phyloP scores from a whole-genome alignment of 2,888 invertebrate species.

The Torymus auratus region DNA sequence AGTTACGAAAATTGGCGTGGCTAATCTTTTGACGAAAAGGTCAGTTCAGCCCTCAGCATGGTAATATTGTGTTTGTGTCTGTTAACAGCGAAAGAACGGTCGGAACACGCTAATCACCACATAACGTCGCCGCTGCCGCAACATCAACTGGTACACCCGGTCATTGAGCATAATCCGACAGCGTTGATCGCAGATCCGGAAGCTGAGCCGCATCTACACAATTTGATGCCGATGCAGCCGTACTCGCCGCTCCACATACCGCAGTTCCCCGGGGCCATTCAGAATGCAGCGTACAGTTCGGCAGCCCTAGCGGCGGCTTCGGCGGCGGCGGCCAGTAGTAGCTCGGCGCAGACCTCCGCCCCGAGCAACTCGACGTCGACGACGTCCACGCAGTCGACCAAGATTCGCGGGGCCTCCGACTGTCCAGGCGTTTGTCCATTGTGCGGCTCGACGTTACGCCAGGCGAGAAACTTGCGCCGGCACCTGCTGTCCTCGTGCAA shows the following conservation, averaged over 20 bases:
- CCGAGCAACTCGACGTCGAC: constrained; percentile 56
- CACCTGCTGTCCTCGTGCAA: constrained; percentile 78
- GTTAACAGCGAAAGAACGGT: constrained; percentile 70
- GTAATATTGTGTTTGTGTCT: constrained; percentile 75
- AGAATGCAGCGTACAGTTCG: constrained; percentile 62
- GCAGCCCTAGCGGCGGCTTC: constrained; percentile 31
- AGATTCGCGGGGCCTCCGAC: constrained; percentile 80
- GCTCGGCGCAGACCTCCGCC: constrained; percentile 57
- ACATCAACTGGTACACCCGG: constrained; percentile 56
- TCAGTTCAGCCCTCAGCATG: constrained; percentile 74
- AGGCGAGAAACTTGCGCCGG: constrained; percentile 80
- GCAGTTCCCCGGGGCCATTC: constrained; percentile 71
- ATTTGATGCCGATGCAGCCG: constrained; percentile 73
- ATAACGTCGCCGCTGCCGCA: constrained; percentile 59
- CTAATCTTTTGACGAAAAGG: constrained; percentile 60
- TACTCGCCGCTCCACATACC: constrained; percentile 74
- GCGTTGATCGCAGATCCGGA: constrained; percentile 56
- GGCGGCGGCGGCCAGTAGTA: constrained; percentile 16
- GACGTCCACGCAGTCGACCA: constrained; percentile 62
- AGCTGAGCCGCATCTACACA: constrained; percentile 68
- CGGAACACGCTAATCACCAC: constrained; percentile 70
- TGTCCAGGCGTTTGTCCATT: constrained; percentile 81
- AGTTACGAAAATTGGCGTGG: constrained; percentile 53
- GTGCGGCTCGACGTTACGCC: constrained; percentile 80
- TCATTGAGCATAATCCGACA: constrained; percentile 57